These are phyloP conservation scores for Zeuzera pyrina DNA, from an alignment of 2,888 invertebrate genomes.

Conservation along the genomic window DNA sequence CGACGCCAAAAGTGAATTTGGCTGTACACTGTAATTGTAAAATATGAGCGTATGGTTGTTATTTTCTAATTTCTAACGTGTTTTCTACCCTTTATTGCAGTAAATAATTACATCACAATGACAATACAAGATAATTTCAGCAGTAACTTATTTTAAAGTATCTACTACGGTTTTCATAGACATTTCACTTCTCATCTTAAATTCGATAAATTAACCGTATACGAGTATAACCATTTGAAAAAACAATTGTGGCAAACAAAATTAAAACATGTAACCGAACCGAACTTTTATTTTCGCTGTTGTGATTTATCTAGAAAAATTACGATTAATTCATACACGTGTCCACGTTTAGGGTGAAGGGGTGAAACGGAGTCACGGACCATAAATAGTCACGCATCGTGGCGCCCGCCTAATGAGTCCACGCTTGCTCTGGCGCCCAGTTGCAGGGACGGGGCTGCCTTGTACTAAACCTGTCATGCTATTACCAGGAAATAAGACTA, in stretches of 20 bases:
- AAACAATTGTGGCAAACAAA: slow-evolving; percentile 21
- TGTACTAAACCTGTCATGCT: no score
- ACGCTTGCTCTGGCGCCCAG: background rate
- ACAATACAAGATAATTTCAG: no score
- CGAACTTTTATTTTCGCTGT: slow-evolving; percentile 30
- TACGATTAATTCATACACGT: slow-evolving; percentile 61
- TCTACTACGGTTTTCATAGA: no score
- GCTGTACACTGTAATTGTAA: slow-evolving; percentile 40
- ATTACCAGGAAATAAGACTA: no score
- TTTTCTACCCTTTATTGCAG: no score
- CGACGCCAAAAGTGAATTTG: slow-evolving; percentile 40
- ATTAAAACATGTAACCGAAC: slow-evolving; percentile 41
- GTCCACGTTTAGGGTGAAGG: slow-evolving; percentile 59
- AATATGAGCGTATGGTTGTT: slow-evolving; percentile 22
- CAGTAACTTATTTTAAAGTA: no score
- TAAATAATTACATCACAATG: no score
- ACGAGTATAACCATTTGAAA: no score
- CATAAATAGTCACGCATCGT: slow-evolving; percentile 64
- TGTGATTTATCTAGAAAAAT: slow-evolving; percentile 45
- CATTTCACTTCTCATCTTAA: no score
- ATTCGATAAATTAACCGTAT: no score
- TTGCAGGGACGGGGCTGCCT: background rate
- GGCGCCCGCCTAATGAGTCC: slow-evolving; percentile 50
- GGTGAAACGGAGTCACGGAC: slow-evolving; percentile 58
- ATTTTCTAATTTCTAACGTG: slow-evolving; percentile 2